Percentiles rank a stretch among this genome's conserved stretches.
Evolutionary conservation across 2,797 vertebrate species (phyloP).

Genomic region (Prunella strophiata): DNA sequence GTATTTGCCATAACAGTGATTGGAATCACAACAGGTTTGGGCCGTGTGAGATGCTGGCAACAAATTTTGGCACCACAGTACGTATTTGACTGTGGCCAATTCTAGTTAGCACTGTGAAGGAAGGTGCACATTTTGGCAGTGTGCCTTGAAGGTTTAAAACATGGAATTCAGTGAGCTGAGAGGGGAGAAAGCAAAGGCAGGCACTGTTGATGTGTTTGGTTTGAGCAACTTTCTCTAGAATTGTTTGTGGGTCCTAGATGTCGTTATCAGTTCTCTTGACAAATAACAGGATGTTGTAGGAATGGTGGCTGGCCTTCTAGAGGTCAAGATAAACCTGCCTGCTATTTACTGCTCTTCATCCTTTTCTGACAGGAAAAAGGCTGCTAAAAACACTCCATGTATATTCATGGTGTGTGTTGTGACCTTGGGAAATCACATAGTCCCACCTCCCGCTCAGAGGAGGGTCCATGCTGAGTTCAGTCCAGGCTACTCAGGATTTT

Average conservation of each 20-base stretch:
- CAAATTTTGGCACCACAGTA: background rate
- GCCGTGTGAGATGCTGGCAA: background rate
- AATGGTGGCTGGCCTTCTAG: constrained; percentile 56
- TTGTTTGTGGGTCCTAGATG: background rate
- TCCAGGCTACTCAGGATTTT: background rate
- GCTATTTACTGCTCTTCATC: constrained; percentile 42
- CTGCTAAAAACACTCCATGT: constrained; percentile 12
- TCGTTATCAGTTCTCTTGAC: constrained; percentile 40
- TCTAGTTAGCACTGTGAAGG: background rate
- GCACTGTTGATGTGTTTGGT: background rate
- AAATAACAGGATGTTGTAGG: constrained; percentile 61
- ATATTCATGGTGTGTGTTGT: background rate
- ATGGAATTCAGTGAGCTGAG: background rate
- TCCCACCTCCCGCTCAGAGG: background rate
- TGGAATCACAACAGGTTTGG: background rate
- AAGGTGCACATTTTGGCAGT: background rate
- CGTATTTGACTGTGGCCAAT: fast-evolving
- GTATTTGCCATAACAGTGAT: background rate
- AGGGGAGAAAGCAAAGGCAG: background rate
- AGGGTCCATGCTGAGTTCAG: background rate
- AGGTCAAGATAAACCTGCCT: constrained; percentile 60
- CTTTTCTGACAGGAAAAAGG: constrained; percentile 56
- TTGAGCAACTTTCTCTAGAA: constrained; percentile 30
- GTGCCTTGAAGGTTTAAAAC: background rate
- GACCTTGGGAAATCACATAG: constrained; percentile 11